Conservation (phyloP, 2,888 invertebrate species). For the Agrenia bidenticulata region DNA sequence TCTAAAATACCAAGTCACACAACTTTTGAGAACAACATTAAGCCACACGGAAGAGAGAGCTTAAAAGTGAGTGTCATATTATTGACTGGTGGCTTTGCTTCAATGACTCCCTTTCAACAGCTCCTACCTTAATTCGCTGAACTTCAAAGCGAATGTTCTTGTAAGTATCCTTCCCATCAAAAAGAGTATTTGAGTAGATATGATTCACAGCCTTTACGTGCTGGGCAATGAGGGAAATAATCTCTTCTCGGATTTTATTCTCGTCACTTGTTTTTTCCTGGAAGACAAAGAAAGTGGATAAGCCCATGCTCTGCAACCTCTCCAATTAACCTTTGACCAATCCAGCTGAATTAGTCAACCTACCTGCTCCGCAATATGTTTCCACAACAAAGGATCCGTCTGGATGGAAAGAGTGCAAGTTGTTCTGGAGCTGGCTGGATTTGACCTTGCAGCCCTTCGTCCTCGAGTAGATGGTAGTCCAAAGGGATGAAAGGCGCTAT, state of each 20-base stretch:
- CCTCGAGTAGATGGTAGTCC: conserved; percentile 36
- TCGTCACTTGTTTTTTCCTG: conserved; percentile 55
- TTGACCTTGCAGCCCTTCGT: conserved; percentile 45
- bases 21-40: background rate
- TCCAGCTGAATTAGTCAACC: background rate
- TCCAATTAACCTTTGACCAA: background rate
- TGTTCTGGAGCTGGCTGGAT: conserved; percentile 61
- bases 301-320: background rate
- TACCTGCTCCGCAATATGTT: conserved; percentile 84
- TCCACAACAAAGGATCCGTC: conserved; percentile 97
- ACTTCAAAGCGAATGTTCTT: conserved; percentile 96
- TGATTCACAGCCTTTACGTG: conserved; percentile 98
- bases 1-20: conserved; percentile 61
- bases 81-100: background rate
- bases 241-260: conserved; percentile 93
- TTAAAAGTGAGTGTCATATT: background rate
- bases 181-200: conserved; percentile 91
- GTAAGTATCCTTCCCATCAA: conserved; percentile 72
- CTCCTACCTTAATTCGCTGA: conserved; percentile 72
- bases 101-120: background rate
- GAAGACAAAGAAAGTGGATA: conserved; percentile 20
- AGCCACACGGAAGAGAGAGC: background rate
- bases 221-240: conserved; percentile 93
- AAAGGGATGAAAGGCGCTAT: conserved; percentile 28
- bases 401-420: conserved; percentile 96